Evolutionary conservation across 2,888 invertebrate species (phyloP), one percentile per base, ranked within the genome.

Genomic region (Heterodera filipjevi): DNA sequence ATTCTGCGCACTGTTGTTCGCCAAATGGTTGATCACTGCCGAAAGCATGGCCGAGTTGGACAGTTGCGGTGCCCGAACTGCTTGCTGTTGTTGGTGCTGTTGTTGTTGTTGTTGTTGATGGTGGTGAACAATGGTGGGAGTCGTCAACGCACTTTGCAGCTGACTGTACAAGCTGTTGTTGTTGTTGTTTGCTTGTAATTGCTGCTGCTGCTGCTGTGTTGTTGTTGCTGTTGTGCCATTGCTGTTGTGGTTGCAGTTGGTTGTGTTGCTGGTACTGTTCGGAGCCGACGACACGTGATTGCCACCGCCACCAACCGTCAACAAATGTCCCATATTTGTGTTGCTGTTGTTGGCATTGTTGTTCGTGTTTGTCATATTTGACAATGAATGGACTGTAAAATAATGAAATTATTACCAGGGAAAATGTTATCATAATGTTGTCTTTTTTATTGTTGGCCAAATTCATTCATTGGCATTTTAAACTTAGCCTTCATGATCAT

Each of bases 341-440:
- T n/a, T 59, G 27, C 77, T 77, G 49, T 77, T 77, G 76, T 77
- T 76, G 76, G 77, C 66, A 27, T 59, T 59, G 59, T 59, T 59
- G 59, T 59, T 53, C 16, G 22, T 5, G 53, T 53, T 10, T 1
- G 19, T 5, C 53, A 53, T 59, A 22, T 59, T 59, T 2, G 59
- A 59, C 66, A 75, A 22, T 14, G 75, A 64, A 64, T 68, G 77
- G 5, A 77, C 77, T 77, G 74, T n/a, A 77, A 77, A 46, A 19
- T 46, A 22, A 49, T n/a, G n/a, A 33, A 27, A 2, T 8, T 30
- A 39, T 14, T 77, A n/a, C 1, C 27, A 59, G n/a, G n/a, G n/a
- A n/a, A 27, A 75, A 35, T n/a, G n/a, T n/a, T n/a, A n/a, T n/a
- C n/a, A 59, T 39, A n/a, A 68, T 53, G n/a, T 59, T 27, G n/a